Base-by-base conservation (phyloP, 2,888 invertebrate species). In the Troides aeacus region DNA sequence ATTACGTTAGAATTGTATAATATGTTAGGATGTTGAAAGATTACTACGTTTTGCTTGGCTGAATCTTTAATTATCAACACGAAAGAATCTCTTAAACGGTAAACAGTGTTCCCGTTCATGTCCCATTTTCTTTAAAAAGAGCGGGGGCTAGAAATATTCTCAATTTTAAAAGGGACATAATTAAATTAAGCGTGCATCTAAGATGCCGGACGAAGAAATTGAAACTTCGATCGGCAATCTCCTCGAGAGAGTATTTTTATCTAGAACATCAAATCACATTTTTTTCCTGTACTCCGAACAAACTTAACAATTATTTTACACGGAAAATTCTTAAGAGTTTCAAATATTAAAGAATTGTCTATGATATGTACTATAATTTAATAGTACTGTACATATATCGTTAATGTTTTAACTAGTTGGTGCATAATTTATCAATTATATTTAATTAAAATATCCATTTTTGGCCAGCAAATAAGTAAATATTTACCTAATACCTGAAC, bases 121-220 rank as follows among this genome's bases (percentile, higher is more conserved):
- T 18, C 7, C 53, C 53, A 18, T 53, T 7, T 53, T n/a, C 53
- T 53, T 53, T 53, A 7, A 50, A 50, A 53, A 53, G n/a, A 53
- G 53, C 53, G 6, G 8, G n/a, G 8, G n/a, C 53, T n/a, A 53
- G 53, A 53, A n/a, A 53, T 53, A 6, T n/a, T n/a, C 18, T 50
- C 50, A 50, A 50, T 50, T 50, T 53, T n/a, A 21, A 59, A 59
- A 59, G 83, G 87, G 88, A 89, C 89, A 88, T 85, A 87, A 90
- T 90, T 89, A 89, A 86, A 85, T 74, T 78, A 79, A 86, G 83
- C 82, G 81, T 76, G 81, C 83, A 83, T 88, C 85, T 82, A 76
- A 78, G 79, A 84, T 81, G 79, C 81, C 77, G 72, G 79, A 79
- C 78, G 83, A 78, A 84, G 82, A 82, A 84, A 85, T 78, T 79